Evolutionary conservation across 2,888 invertebrate genomes (phyloP), one percentile per base, ranked within the genome.

Genomic region (Miltochrista miniata): DNA sequence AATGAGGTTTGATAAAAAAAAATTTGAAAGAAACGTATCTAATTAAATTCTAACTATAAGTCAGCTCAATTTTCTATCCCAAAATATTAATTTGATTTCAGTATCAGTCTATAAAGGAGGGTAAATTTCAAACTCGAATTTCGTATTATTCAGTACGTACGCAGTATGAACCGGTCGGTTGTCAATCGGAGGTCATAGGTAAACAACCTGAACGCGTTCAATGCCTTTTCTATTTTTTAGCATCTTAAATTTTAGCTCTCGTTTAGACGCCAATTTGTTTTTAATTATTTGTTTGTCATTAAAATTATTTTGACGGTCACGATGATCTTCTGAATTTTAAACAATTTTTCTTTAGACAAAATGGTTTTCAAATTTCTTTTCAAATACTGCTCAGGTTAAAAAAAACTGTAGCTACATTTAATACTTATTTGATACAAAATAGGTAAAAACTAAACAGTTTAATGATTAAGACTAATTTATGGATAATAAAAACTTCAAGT

Each of bases 131-230:
- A 40, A n/a, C 30, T 50, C 15, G 15, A 39, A 38, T 40, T 45
- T 50, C 40, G 40, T 50, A 18, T 45, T 50, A 18, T 45, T 44
- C 24, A 42, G 45, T 45, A 33, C 45, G 36, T 52, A 52, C 57
- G 51, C 59, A 48, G 60, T 53, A 56, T 63, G 60, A 48, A 54
- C 52, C 52, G 52, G 52, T 53, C 37, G 31, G 43, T 61, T 68
- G 70, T 68, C 69, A 72, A 64, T 48, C 61, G 51, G 66, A 66
- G 76, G 76, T 80, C 72, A 75, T 69, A 78, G 79, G 77, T 68
- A 62, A 79, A 79, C 52, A 77, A 78, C 78, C 76, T 69, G 52
- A 24, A 51, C 48, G 65, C 69, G 75, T 74, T 74, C 68, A 72
- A 65, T 71, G 79, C 74, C 77, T 74, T 73, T 60, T 66, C 62